Evolutionary conservation across 2,113 vertebrate species (phyloP).

Genomic region (Megaceryle torquata): DNA sequence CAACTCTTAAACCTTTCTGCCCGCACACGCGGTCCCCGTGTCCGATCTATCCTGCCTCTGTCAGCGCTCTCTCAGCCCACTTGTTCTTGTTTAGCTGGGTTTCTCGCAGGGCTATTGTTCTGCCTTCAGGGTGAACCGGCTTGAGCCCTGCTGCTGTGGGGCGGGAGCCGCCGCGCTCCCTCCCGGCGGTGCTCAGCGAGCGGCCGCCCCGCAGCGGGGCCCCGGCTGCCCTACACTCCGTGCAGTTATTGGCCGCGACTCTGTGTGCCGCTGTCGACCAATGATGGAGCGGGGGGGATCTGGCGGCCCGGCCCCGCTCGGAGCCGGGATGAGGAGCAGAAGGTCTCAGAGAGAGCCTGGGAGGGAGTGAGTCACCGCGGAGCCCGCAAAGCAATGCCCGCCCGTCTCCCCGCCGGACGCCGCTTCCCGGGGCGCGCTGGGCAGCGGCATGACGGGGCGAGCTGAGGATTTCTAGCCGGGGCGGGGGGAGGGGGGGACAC

Average conservation of each 20-base stretch:
- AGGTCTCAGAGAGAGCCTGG: conserved; percentile 15
- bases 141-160: not conserved
- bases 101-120: not conserved
- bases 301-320: conserved; percentile 69
- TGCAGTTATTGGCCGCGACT: conserved; percentile 82
- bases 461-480: conserved; percentile 54
- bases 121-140: not conserved
- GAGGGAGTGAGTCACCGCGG: conserved; percentile 64
- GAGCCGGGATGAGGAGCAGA: conserved; percentile 67
- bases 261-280: conserved; percentile 88
- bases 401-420: conserved; percentile 41
- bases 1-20: not conserved
- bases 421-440: conserved; percentile 62
- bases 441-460: conserved; percentile 36
- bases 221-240: conserved; percentile 34
- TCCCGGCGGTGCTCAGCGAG: not conserved
- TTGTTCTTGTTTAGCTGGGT: not conserved
- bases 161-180: not conserved
- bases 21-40: not conserved
- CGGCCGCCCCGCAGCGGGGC: not conserved
- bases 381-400: conserved; percentile 70
- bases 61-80: not conserved
- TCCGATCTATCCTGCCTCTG: not conserved
- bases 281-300: conserved; percentile 71
- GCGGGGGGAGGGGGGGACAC: not conserved